phyloP scores from a whole-genome alignment of 2,888 invertebrate genomes.

The Plutella xylostella region DNA sequence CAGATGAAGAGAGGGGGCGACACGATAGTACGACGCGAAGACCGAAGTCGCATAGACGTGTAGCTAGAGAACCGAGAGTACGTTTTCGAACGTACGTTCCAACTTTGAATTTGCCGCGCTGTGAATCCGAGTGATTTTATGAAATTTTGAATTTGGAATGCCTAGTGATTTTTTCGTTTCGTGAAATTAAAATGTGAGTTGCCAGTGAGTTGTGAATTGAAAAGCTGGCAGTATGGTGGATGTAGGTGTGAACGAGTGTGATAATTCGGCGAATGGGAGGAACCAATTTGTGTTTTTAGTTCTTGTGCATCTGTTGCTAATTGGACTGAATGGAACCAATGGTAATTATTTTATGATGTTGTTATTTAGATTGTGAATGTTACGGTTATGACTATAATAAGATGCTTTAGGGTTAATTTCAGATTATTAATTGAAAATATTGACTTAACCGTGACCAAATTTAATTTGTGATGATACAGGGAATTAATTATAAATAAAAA shows the following conservation, averaged over 20 bases:
- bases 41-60: constrained; percentile 48
- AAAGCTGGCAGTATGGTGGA: constrained; percentile 66
- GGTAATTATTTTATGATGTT: constrained; percentile 37
- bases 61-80: constrained; percentile 42
- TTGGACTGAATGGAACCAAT: constrained; percentile 66
- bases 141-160: neutral
- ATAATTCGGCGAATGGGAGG: constrained; percentile 63
- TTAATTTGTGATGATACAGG: too few species aligned
- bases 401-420: too few species aligned
- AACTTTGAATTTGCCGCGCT: neutral
- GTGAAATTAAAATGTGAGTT: constrained; percentile 50
- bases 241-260: constrained; percentile 65
- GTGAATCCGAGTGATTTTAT: neutral
- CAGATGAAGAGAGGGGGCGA: constrained; percentile 56
- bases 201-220: constrained; percentile 48
- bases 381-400: too few species aligned
- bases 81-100: constrained; percentile 20
- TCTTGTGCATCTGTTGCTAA: constrained; percentile 63
- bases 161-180: neutral
- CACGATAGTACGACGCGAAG: constrained; percentile 55
- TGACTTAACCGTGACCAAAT: too few species aligned
- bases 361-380: too few species aligned
- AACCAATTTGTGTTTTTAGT: constrained; percentile 65
- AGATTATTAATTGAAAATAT: too few species aligned
- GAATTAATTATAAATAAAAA: too few species aligned